Conservation (phyloP, 2,113 vertebrate genomes). For the Ornithorhynchus anatinus region DNA sequence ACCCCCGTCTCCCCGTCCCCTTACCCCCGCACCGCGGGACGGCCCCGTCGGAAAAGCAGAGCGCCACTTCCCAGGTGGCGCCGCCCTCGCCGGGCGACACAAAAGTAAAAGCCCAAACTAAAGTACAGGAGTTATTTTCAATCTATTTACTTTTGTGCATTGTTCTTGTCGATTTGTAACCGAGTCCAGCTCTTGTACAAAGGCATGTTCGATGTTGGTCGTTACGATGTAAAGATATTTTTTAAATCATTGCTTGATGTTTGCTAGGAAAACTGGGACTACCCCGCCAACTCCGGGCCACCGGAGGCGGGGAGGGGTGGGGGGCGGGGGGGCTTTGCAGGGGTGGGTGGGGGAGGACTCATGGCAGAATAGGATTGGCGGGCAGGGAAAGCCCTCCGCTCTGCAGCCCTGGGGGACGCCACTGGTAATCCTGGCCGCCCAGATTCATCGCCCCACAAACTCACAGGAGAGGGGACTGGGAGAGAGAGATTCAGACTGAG, state of each 20-base stretch:
- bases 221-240: constrained; percentile 80
- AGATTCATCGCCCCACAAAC: no score
- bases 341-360: neutral
- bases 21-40: no score
- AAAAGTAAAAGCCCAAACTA: constrained; percentile 28
- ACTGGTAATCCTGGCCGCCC: no score
- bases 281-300: no score
- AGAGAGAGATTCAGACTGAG: no score
- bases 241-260: constrained; percentile 78
- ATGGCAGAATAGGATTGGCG: no score
- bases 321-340: neutral
- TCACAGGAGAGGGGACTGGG: no score
- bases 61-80: constrained; percentile 54
- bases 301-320: neutral
- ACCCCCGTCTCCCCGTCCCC: no score
- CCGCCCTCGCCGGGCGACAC: constrained; percentile 38
- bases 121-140: constrained; percentile 68
- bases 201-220: constrained; percentile 85
- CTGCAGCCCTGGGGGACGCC: neutral
- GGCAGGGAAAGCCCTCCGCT: neutral
- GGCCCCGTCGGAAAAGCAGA: constrained; percentile 44
- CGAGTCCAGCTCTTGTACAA: constrained; percentile 80
- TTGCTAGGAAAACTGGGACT: constrained; percentile 75
- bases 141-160: constrained; percentile 77
- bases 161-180: constrained; percentile 86